These are phyloP conservation scores for Asteroscopus sphinx DNA, from an alignment of 2,888 invertebrate genomes.

Conservation along the genomic window DNA sequence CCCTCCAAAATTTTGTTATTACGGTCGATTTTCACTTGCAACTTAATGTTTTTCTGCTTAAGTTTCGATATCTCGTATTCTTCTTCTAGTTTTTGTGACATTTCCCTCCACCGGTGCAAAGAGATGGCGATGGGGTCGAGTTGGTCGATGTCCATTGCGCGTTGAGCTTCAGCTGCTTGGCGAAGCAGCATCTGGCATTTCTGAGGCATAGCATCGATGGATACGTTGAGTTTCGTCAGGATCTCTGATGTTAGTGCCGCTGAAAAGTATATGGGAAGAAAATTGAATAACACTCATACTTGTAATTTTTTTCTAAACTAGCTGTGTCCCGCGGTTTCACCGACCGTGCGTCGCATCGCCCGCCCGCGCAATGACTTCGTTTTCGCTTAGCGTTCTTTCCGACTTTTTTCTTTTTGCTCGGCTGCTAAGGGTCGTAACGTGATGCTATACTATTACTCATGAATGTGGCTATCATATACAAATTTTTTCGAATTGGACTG, in stretches of 20 bases:
- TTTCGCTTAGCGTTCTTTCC: no score
- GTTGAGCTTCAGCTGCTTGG: conserved; percentile 65
- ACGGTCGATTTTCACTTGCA: conserved; percentile 78
- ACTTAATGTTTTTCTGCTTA: conserved; percentile 74
- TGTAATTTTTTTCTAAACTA: conserved; percentile 1
- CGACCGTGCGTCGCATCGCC: no score
- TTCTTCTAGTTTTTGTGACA: conserved; percentile 70
- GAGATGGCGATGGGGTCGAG: conserved; percentile 76
- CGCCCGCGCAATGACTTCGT: no score
- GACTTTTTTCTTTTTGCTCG: no score
- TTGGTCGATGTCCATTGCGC: conserved; percentile 61
- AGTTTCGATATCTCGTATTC: conserved; percentile 80
- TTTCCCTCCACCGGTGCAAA: conserved; percentile 68
- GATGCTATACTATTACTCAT: no score
- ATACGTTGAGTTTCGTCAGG: conserved; percentile 73
- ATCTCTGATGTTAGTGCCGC: conserved; percentile 71
- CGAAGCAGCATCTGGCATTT: conserved; percentile 74
- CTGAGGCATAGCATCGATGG: conserved; percentile 75
- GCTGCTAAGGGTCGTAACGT: no score
- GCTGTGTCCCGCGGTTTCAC: no score
- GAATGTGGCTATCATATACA: no score
- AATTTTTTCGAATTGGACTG: no score
- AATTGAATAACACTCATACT: not conserved
- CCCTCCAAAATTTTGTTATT: conserved; percentile 75
- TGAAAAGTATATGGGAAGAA: conserved; percentile 54